Evolutionary conservation across 1,140 invertebrate genomes (phyloP).

Genomic region (Agraylea sexmaculata): DNA sequence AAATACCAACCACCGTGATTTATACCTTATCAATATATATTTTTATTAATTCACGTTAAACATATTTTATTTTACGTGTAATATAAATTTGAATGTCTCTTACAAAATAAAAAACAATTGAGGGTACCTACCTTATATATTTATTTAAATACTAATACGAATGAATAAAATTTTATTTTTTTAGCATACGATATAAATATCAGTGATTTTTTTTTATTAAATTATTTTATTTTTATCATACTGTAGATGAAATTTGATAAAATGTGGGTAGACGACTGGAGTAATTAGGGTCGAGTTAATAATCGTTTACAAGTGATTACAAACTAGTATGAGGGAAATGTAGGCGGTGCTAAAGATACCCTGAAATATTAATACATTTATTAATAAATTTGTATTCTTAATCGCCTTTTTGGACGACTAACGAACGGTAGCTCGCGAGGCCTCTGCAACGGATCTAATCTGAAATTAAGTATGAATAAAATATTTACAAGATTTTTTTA

Average conservation of each 20-base stretch:
- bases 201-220: no score
- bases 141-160: no score
- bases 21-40: conserved; percentile 9
- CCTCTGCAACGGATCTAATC: conserved; percentile 3
- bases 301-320: neutral
- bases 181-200: no score
- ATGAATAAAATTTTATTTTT: no score
- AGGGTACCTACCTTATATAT: no score
- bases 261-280: conserved; percentile 2
- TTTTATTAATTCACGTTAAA: conserved; percentile 14
- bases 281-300: conserved; percentile 1
- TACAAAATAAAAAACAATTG: no score
- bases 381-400: conserved; percentile 14
- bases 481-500: conserved; percentile 9
- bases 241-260: conserved; percentile 14
- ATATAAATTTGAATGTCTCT: no score
- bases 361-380: conserved; percentile 10
- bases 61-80: no score
- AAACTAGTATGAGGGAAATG: no score
- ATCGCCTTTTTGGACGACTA: conserved; percentile 11
- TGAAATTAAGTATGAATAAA: conserved; percentile 7
- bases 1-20: conserved; percentile 7
- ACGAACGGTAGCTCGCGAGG: neutral
- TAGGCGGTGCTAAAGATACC: neutral
- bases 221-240: no score